Conservation (phyloP, 1,140 invertebrate species). For the Panagrolaimus sp. region DNA sequence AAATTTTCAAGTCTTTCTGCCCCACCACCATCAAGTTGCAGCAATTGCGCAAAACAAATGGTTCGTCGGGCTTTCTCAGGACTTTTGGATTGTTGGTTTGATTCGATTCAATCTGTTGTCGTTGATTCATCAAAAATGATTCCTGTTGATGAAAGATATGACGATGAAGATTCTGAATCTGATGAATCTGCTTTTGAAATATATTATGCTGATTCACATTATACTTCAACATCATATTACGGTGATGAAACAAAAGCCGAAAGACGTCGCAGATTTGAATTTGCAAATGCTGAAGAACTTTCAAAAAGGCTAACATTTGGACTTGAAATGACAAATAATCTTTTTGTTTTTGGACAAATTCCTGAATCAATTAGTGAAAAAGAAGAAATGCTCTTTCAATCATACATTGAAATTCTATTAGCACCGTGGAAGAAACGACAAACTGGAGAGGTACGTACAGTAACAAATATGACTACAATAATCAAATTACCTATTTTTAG, state of each 20-base stretch:
- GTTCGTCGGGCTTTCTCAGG: conserved; percentile 27
- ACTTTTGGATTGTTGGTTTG: not conserved
- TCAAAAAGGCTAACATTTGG: conserved; percentile 31
- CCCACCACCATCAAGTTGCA: not conserved
- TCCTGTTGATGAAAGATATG: conserved; percentile 12
- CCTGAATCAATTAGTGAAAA: conserved; percentile 27
- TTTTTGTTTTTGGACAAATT: conserved; percentile 35
- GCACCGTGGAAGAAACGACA: conserved; percentile 31
- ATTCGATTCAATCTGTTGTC: conserved; percentile 12
- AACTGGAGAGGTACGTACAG: not conserved
- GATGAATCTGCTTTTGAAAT: not conserved
- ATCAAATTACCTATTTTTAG: not conserved
- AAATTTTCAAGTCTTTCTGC: not conserved
- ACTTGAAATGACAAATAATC: conserved; percentile 28
- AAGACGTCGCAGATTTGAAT: conserved; percentile 5
- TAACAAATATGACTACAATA: not conserved
- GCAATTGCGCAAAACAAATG: not conserved
- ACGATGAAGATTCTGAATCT: not conserved
- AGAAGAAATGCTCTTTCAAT: conserved; percentile 36
- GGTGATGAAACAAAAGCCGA: not conserved
- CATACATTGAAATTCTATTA: conserved; percentile 33
- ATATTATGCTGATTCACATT: not conserved
- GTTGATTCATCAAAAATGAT: conserved; percentile 22
- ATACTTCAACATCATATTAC: conserved; percentile 6
- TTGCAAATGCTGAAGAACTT: conserved; percentile 37